Conservation (phyloP, 2,113 vertebrate species). For the Triplophysa rosa region DNA sequence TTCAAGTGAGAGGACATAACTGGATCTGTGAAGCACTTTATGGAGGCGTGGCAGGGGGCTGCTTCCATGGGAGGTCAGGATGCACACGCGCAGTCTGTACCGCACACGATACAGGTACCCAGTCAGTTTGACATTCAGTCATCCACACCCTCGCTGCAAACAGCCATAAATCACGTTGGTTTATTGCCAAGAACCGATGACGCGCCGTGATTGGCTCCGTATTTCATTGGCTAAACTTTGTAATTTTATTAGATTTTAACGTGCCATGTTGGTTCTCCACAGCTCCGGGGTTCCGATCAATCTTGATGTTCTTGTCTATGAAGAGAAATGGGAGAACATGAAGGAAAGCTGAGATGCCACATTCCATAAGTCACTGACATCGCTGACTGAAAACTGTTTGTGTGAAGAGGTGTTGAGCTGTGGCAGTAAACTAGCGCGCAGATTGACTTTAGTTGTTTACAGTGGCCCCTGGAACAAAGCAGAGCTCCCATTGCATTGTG, state of each 20-base stretch:
- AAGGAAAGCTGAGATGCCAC: constrained; percentile 13
- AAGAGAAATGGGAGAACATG: constrained; percentile 15
- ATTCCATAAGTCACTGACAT: constrained; percentile 32
- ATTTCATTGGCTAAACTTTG: constrained; percentile 28
- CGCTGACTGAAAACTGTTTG: constrained; percentile 16
- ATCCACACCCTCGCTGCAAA: background rate
- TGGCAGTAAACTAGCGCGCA: constrained; percentile 35
- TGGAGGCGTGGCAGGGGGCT: constrained; percentile 37
- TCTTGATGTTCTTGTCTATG: constrained; percentile 27
- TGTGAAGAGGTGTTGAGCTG: constrained; percentile 28
- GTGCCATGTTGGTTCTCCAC: constrained; percentile 19
- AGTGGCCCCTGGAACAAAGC: constrained; percentile 37
- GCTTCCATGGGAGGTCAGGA: constrained; percentile 36
- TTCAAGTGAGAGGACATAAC: constrained; percentile 54
- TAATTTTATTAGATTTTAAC: constrained; percentile 6
- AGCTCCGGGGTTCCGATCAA: constrained; percentile 21
- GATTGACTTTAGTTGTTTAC: constrained; percentile 52
- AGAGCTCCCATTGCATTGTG: constrained; percentile 11
- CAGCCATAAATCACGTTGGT: background rate
- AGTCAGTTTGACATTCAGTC: constrained; percentile 22
- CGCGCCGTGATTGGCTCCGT: background rate
- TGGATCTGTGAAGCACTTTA: constrained; percentile 46
- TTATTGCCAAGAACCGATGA: background rate
- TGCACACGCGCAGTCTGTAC: background rate
- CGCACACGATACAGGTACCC: background rate